Conservation (phyloP, 2,888 invertebrate species). For the Andrena flavipes region DNA sequence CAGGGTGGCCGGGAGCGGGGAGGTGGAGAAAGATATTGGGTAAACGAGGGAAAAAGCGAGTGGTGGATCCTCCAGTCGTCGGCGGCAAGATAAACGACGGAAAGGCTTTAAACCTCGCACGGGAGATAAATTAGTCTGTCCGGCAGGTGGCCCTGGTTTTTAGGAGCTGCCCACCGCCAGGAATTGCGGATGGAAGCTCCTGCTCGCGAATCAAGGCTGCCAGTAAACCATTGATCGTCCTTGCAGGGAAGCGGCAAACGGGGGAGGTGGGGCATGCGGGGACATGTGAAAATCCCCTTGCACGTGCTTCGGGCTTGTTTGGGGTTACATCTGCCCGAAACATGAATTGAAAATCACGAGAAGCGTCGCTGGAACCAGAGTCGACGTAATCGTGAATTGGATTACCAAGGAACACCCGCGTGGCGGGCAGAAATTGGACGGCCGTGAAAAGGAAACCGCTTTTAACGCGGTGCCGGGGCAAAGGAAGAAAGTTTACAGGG, state of each 20-base stretch:
- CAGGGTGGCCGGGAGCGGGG: slow-evolving; percentile 1
- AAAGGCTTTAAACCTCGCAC: slow-evolving; percentile 72
- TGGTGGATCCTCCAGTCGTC: slow-evolving; percentile 67
- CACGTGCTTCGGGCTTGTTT: not conserved
- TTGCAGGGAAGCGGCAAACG: slow-evolving; percentile 14
- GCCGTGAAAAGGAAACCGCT: not conserved
- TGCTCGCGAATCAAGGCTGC: slow-evolving; percentile 61
- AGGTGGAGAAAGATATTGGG: slow-evolving; percentile 35
- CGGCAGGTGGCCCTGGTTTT: slow-evolving; percentile 72
- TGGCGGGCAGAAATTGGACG: not conserved
- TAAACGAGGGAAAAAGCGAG: slow-evolving; percentile 61
- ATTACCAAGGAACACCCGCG: not conserved
- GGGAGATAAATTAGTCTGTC: slow-evolving; percentile 77
- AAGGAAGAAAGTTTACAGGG: not conserved
- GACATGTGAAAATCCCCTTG: slow-evolving; percentile 14
- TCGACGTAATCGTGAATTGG: not conserved
- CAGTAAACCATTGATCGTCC: slow-evolving; percentile 47
- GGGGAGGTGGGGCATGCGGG: slow-evolving; percentile 1
- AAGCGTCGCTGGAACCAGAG: not conserved
- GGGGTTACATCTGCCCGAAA: not conserved
- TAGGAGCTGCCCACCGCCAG: slow-evolving; percentile 63
- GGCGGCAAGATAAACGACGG: slow-evolving; percentile 75
- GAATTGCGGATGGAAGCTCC: slow-evolving; percentile 65
- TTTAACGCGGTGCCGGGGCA: not conserved
- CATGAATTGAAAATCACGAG: not conserved